Conservation (phyloP, 2,113 vertebrate species). For the Oreamnos americanus region DNA sequence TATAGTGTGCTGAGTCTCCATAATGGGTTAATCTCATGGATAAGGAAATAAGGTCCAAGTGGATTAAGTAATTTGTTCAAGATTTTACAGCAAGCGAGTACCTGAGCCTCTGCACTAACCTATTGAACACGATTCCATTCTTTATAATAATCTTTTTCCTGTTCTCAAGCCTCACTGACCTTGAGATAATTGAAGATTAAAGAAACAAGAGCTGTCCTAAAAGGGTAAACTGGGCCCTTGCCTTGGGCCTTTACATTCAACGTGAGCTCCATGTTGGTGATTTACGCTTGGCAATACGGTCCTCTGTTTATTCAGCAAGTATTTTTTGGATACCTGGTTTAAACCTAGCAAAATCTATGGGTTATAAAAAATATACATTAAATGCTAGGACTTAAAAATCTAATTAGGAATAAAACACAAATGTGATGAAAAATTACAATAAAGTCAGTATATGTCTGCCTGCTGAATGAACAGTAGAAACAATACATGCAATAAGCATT, state of each 20-base stretch:
- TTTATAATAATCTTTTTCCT: constrained; percentile 30
- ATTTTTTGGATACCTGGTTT: background rate
- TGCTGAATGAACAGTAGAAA: background rate
- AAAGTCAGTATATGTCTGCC: background rate
- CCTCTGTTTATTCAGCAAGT: background rate
- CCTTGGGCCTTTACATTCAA: background rate
- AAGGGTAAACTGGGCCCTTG: background rate
- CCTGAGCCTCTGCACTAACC: background rate
- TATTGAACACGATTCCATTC: background rate
- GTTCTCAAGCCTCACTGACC: background rate
- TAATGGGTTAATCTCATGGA: constrained; percentile 29
- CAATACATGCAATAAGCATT: background rate
- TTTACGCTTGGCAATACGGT: background rate
- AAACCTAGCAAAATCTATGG: background rate
- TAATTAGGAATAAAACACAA: constrained; percentile 30
- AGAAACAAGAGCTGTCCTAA: background rate
- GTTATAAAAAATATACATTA: background rate
- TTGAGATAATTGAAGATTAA: constrained; percentile 44
- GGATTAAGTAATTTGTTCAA: constrained; percentile 46
- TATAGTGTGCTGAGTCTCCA: background rate
- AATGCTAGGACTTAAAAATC: background rate
- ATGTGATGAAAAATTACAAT: constrained; percentile 1
- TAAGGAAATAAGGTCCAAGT: constrained; percentile 36
- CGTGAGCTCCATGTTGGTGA: background rate
- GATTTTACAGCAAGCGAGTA: constrained; percentile 26